Conservation (phyloP, 2,888 invertebrate genomes). For the Monopis laevigella region DNA sequence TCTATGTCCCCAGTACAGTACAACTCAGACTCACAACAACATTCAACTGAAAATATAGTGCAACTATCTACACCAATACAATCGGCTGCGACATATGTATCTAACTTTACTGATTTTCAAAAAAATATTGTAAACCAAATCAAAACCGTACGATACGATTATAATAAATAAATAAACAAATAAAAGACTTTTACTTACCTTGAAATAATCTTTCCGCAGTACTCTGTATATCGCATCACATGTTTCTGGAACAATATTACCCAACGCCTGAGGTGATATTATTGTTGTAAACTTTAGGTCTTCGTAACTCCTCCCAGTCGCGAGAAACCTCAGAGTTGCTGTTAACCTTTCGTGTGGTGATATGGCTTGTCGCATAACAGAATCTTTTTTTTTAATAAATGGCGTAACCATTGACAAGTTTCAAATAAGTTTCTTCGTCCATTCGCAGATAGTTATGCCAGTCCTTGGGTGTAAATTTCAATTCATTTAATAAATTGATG, state of each 20-base stretch:
- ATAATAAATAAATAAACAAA: too few species aligned
- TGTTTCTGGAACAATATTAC: constrained; percentile 25
- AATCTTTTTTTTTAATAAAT: constrained; percentile 21
- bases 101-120: too few species aligned
- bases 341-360: constrained; percentile 23
- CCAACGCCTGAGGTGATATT: constrained; percentile 24
- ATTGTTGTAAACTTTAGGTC: constrained; percentile 24
- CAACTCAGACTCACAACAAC: too few species aligned
- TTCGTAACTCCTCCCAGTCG: constrained; percentile 25
- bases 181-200: constrained; percentile 3
- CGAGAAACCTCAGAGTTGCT: constrained; percentile 23
- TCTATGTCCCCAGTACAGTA: too few species aligned
- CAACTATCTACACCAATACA: too few species aligned
- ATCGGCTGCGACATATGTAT: too few species aligned
- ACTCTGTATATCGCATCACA: constrained; percentile 23
- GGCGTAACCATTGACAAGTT: constrained; percentile 18
- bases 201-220: constrained; percentile 15
- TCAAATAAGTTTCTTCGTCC: constrained; percentile 13
- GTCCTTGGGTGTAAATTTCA: constrained; percentile 16
- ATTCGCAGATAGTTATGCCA: constrained; percentile 12
- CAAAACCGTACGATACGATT: too few species aligned
- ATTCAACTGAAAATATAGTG: too few species aligned
- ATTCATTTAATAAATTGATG: constrained; percentile 16
- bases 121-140: too few species aligned
- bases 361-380: constrained; percentile 22